Evolutionary conservation across 2,797 vertebrate species (phyloP).

Genomic region (Sebastes miniatus): DNA sequence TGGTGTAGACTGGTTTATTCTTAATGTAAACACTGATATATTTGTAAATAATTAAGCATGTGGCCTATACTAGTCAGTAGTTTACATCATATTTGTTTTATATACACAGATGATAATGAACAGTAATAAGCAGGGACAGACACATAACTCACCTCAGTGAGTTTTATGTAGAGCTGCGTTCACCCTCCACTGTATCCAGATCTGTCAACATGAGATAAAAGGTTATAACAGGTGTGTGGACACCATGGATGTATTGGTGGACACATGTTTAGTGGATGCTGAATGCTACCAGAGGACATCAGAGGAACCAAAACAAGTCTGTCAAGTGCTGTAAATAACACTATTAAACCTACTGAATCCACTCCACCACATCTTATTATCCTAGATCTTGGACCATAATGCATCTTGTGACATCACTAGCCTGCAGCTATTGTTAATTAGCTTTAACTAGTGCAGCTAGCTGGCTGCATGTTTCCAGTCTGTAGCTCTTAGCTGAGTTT

Average conservation of each 20-base stretch:
- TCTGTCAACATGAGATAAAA: background rate
- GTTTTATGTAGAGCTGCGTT: background rate
- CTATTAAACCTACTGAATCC: rapidly evolving
- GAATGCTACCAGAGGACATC: background rate
- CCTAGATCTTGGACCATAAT: too few relatives aligned
- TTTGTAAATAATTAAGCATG: too few relatives aligned
- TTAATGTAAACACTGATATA: background rate
- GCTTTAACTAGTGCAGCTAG: conserved; percentile 18
- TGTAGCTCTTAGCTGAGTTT: background rate
- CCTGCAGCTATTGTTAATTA: conserved; percentile 15
- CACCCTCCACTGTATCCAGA: background rate
- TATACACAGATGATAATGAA: rapidly evolving
- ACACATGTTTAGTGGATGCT: background rate
- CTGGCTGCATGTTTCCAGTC: background rate
- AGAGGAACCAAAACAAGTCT: background rate
- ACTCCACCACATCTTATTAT: too few relatives aligned
- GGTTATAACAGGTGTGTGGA: background rate
- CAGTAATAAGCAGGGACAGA: background rate
- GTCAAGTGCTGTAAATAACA: background rate
- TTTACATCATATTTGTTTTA: background rate
- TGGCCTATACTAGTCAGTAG: too few relatives aligned
- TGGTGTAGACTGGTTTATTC: background rate
- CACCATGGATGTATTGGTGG: too few relatives aligned
- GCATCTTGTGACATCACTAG: background rate
- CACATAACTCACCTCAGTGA: conserved; percentile 4